Evolutionary conservation across 2,888 invertebrate genomes (phyloP).

Genomic region (Lepas anatifera): DNA sequence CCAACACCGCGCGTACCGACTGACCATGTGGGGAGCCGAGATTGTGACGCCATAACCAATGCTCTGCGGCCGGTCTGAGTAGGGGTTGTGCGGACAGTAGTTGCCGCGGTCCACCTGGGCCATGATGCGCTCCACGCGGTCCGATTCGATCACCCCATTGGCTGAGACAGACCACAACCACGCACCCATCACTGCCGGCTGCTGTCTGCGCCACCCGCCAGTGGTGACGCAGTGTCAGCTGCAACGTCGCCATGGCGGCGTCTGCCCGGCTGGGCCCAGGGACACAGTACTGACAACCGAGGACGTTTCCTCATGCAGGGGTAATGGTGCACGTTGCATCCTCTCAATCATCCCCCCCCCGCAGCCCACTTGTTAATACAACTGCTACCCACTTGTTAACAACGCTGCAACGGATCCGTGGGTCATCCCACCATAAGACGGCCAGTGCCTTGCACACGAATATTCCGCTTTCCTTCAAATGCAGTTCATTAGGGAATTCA

Average conservation of each 20-base stretch:
- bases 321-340: too few relatives aligned
- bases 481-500: too few relatives aligned
- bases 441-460: too few relatives aligned
- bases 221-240: too few relatives aligned
- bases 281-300: neutral
- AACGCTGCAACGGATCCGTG: too few relatives aligned
- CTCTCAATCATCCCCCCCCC: conserved; percentile 13
- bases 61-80: conserved; percentile 79
- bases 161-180: conserved; percentile 43
- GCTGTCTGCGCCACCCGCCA: too few relatives aligned
- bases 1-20: too few relatives aligned
- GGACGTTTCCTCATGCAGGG: neutral
- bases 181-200: conserved; percentile 17
- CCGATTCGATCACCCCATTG: conserved; percentile 63
- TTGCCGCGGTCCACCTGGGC: conserved; percentile 65
- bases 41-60: conserved; percentile 94
- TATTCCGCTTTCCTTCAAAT: too few relatives aligned
- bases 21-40: conserved; percentile 91
- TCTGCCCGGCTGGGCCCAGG: too few relatives aligned
- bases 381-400: too few relatives aligned
- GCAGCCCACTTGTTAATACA: conserved; percentile 13
- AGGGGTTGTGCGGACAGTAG: conserved; percentile 63
- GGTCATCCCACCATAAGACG: too few relatives aligned
- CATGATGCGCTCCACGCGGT: conserved; percentile 69
- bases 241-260: too few relatives aligned